A percentile compares a stretch with the other conserved stretches of the same genome.
phyloP scores from a whole-genome alignment of 2,888 invertebrate genomes.

The Steinernema scapterisci region DNA sequence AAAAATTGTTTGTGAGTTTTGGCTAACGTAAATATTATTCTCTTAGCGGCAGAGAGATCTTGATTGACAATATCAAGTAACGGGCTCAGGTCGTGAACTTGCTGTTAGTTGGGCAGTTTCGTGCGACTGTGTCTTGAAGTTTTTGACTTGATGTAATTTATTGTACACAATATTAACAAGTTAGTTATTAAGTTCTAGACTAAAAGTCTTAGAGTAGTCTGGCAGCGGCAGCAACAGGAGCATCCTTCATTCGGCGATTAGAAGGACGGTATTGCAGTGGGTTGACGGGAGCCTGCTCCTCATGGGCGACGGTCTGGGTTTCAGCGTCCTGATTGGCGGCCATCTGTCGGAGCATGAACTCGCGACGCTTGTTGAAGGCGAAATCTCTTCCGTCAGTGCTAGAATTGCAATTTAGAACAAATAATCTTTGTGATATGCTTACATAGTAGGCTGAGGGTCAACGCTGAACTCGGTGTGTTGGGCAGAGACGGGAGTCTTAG shows the following conservation, averaged over 20 bases:
- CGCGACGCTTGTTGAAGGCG: constrained; percentile 36
- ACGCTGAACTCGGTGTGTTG: constrained; percentile 12
- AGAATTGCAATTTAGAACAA: not conserved
- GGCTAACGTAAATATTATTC: too few relatives aligned
- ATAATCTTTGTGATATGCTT: not conserved
- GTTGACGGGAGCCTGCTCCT: constrained; percentile 50
- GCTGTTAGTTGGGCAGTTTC: too few relatives aligned
- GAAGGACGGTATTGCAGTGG: constrained; percentile 62
- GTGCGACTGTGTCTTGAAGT: too few relatives aligned
- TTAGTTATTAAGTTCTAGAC: constrained; percentile 7
- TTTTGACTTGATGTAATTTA: too few relatives aligned
- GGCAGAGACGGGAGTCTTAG: constrained; percentile 14
- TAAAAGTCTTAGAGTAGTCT: constrained; percentile 16
- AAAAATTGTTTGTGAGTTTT: too few relatives aligned
- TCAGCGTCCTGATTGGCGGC: constrained; percentile 39
- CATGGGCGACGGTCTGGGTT: constrained; percentile 33
- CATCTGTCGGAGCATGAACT: constrained; percentile 40
- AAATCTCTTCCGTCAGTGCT: constrained; percentile 8
- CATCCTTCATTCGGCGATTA: constrained; percentile 11
- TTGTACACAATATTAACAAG: constrained; percentile 8
- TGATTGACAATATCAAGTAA: too few relatives aligned
- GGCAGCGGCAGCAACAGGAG: constrained; percentile 5
- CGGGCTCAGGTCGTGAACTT: too few relatives aligned
- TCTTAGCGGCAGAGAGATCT: too few relatives aligned
- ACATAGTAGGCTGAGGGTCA: constrained; percentile 19